A percentile compares a stretch with the other conserved stretches of the same genome.
These are phyloP conservation scores for Caenorhabditis brenneri DNA, from an alignment of 1,140 invertebrate genomes.

Conservation along the genomic window DNA sequence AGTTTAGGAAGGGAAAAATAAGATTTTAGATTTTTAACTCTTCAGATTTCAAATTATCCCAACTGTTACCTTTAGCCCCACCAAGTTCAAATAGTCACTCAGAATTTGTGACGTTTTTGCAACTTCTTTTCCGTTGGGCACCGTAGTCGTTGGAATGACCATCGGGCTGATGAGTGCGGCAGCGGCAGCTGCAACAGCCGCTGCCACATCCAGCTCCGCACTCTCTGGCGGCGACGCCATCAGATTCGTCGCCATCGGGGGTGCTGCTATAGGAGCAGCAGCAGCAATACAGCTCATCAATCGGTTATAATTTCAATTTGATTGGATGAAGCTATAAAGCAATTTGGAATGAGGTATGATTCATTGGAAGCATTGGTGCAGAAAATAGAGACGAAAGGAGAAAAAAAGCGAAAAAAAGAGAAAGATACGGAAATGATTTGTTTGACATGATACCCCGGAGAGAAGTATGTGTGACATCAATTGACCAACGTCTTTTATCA, in stretches of 20 bases:
- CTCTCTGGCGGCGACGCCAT: not conserved
- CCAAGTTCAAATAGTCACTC: constrained; percentile 26
- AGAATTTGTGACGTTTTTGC: constrained; percentile 18
- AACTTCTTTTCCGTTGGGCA: not conserved
- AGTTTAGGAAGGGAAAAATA: too few species aligned
- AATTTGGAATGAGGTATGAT: not conserved
- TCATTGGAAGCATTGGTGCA: not conserved
- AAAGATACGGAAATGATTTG: constrained; percentile 10
- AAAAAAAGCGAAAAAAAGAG: not conserved
- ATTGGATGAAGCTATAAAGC: not conserved
- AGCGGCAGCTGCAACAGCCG: not conserved
- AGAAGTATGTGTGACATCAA: constrained; percentile 12
- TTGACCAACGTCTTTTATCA: constrained; percentile 26
- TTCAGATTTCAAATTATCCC: not conserved
- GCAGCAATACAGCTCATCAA: constrained; percentile 33
- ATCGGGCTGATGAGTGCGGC: constrained; percentile 11
- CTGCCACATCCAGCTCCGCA: constrained; percentile 7
- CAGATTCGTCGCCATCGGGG: not conserved
- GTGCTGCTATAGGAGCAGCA: constrained; percentile 13
- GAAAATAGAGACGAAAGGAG: not conserved
- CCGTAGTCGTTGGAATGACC: not conserved
- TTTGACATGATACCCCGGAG: constrained; percentile 2
- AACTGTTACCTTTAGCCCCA: not conserved
- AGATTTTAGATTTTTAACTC: too few species aligned
- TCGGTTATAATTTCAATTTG: not conserved